A percentile compares a stretch with the other conserved stretches of the same genome.
phyloP scores from a whole-genome alignment of 2,888 invertebrate genomes.

The Diadegma fenestrale region DNA sequence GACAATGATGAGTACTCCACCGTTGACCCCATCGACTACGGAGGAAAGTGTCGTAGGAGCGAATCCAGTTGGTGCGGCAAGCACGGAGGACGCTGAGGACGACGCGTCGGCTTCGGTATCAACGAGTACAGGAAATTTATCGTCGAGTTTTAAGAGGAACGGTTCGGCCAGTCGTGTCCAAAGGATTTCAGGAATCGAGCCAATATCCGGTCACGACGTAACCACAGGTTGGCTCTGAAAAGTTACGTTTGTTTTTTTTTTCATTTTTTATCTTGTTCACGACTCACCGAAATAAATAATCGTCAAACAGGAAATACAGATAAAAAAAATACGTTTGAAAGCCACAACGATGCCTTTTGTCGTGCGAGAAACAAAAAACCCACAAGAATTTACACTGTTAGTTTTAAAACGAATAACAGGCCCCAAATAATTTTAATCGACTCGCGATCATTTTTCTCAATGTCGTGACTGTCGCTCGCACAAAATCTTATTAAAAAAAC shows the following conservation, averaged over 20 bases:
- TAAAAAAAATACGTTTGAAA: background rate
- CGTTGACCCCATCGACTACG: constrained; percentile 87
- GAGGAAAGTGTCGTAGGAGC: constrained; percentile 85
- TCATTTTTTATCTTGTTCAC: background rate
- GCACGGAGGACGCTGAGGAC: constrained; percentile 45
- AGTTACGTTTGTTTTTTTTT: constrained; percentile 18
- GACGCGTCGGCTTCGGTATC: constrained; percentile 68
- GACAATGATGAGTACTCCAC: constrained; percentile 74
- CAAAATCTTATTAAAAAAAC: constrained; percentile 45
- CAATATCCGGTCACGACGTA: constrained; percentile 90
- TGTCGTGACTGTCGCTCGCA: constrained; percentile 50
- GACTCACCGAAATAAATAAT: background rate
- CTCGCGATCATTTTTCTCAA: background rate
- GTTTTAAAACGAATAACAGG: constrained; percentile 25
- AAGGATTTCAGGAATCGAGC: constrained; percentile 90
- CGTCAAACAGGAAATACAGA: background rate
- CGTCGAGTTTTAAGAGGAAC: constrained; percentile 84
- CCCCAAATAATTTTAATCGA: constrained; percentile 1
- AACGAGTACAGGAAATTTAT: constrained; percentile 66
- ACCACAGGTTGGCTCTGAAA: constrained; percentile 89
- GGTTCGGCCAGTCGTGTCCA: constrained; percentile 88
- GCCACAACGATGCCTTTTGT: constrained; percentile 69
- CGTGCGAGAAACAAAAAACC: constrained; percentile 62
- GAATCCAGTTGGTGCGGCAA: constrained; percentile 55
- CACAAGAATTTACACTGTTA: constrained; percentile 61